These are phyloP conservation scores for Atherinomorus stipes DNA, from an alignment of 2,113 vertebrate species.

Conservation along the genomic window DNA sequence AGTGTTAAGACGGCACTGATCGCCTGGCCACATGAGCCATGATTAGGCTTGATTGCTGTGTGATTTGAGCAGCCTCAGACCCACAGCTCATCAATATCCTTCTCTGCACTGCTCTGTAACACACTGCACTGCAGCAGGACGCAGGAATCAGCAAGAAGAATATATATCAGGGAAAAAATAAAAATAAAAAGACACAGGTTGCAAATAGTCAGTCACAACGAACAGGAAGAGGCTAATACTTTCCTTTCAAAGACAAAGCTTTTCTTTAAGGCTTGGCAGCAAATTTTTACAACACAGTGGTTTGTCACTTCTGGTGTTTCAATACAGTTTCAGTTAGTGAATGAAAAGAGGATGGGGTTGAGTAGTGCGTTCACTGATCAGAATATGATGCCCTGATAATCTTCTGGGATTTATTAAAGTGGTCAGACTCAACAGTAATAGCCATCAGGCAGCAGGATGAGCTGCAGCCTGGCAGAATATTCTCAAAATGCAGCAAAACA, in stretches of 20 bases:
- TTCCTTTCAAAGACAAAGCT: slow-evolving; percentile 17
- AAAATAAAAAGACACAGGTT: slow-evolving; percentile 34
- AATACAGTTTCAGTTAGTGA: slow-evolving; percentile 11
- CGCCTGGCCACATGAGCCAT: slow-evolving; percentile 10
- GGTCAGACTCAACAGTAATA: slow-evolving; percentile 24
- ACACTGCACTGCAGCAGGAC: slow-evolving; percentile 47
- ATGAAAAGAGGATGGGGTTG: slow-evolving; percentile 19
- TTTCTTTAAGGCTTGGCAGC: background rate
- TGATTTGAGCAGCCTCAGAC: slow-evolving; percentile 62
- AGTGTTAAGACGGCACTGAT: slow-evolving; percentile 36
- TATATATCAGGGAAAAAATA: slow-evolving; percentile 58
- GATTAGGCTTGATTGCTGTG: slow-evolving; percentile 71
- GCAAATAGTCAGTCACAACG: slow-evolving; percentile 38
- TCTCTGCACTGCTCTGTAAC: slow-evolving; percentile 32
- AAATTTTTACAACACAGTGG: background rate
- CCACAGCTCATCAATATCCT: slow-evolving; percentile 64
- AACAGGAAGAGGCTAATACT: slow-evolving; percentile 27
- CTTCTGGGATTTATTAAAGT: slow-evolving; percentile 57
- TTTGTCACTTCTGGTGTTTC: background rate
- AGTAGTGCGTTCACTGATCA: slow-evolving; percentile 23
- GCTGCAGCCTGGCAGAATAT: slow-evolving; percentile 6
- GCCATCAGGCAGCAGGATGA: slow-evolving; percentile 16
- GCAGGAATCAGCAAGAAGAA: slow-evolving; percentile 35
- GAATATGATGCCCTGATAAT: slow-evolving; percentile 37
- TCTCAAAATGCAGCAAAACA: slow-evolving; percentile 14